These are phyloP conservation scores for Tetragonula carbonaria DNA, from an alignment of 2,888 invertebrate genomes.

Conservation along the genomic window DNA sequence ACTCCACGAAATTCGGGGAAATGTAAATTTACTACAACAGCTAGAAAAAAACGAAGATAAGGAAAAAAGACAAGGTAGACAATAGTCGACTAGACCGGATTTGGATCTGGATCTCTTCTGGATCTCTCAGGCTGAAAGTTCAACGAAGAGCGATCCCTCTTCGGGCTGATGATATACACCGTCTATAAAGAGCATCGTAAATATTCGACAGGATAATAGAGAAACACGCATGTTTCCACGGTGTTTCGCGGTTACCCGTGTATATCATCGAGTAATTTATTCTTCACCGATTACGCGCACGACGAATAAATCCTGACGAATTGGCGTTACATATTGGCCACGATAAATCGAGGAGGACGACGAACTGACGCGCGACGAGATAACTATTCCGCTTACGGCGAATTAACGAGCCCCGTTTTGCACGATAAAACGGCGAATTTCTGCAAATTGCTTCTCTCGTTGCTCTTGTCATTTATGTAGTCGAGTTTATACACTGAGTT, in stretches of 20 bases:
- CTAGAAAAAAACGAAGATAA: slow-evolving; percentile 21
- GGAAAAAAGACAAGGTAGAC: slow-evolving; percentile 63
- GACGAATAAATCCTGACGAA: slow-evolving; percentile 10
- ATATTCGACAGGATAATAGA: slow-evolving; percentile 53
- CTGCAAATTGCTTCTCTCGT: neutral
- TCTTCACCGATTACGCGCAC: slow-evolving; percentile 19
- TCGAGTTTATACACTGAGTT: neutral
- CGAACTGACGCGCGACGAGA: neutral
- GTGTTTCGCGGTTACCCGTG: slow-evolving; percentile 26
- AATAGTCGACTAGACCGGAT: slow-evolving; percentile 29
- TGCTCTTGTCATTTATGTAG: neutral
- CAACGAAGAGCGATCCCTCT: neutral
- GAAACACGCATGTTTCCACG: slow-evolving; percentile 36
- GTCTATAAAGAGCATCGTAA: slow-evolving; percentile 36
- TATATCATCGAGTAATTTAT: slow-evolving; percentile 49
- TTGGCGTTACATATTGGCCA: neutral
- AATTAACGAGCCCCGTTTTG: neutral
- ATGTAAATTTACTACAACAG: slow-evolving; percentile 52
- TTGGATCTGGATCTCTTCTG: slow-evolving; percentile 44
- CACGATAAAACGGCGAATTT: neutral
- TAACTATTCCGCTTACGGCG: neutral
- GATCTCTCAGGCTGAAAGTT: slow-evolving; percentile 3
- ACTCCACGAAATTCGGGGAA: neutral
- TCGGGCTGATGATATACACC: neutral
- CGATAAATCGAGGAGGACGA: slow-evolving; percentile 18